Evolutionary conservation across 2,113 vertebrate genomes (phyloP), one percentile per base, ranked within the genome.

Genomic region (Heterotis niloticus): DNA sequence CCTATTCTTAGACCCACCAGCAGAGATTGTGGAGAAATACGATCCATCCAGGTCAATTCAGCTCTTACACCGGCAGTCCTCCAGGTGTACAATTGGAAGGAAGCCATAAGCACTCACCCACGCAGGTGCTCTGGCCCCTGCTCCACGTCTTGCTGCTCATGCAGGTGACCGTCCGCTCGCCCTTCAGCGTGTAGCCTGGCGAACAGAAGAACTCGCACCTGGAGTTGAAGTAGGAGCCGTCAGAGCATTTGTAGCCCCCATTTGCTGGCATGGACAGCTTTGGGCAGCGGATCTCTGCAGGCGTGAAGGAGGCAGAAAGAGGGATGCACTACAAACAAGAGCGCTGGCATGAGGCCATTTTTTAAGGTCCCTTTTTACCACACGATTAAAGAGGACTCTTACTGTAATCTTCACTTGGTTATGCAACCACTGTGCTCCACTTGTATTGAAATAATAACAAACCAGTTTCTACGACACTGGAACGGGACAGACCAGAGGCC

Each of bases 191-290:
- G 88, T 96, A 99, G 0, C 98, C 98, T 0, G 94, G 94, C 0
- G 95, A 94, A 80, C 98, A 99, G 86, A 96, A 97, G 86, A 96
- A 98, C 86, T 98, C 95, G 76, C 98, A 99, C 82, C 93, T 93
- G 4, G 97, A 98, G 89, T 93, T 97, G 86, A 95, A 98, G 90
- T 98, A 98, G 80, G 95, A 96, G 29, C 98, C 96, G 17, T 97
- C 98, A 0, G 92, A 81, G 23, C 98, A 99, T 85, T 98, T 98
- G 89, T 94, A 96, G 56, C 95, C 96, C 56, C 97, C 97, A 0
- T 97, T 96, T 67, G 67, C 56, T 0, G 96, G 96, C 96, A 98
- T 96, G 79, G 90, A 78, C 77, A 94, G 89, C 11, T 93, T 91
- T 11, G 93, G 91, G 78, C 98, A 99, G 69, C 96, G 95, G 81